Conservation (phyloP, 2,888 invertebrate genomes). For the Acrobeloides nanus region DNA sequence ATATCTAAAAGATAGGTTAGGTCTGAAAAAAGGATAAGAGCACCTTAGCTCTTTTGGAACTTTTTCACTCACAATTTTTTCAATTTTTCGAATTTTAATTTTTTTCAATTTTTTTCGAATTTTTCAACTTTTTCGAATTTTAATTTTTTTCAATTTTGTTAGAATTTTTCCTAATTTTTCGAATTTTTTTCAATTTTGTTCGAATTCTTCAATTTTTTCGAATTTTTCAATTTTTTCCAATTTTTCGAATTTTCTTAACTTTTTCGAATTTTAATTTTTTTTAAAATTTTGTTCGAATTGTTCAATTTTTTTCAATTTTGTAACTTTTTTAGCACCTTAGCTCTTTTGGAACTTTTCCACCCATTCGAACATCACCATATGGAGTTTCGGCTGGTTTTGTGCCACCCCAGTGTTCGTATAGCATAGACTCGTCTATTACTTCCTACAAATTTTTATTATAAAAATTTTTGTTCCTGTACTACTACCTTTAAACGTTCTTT, state of each 20-base stretch:
- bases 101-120: too few species aligned
- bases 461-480: too few species aligned
- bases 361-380: conserved; percentile 41
- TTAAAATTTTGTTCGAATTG: not conserved
- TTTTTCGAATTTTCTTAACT: too few species aligned
- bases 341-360: conserved; percentile 40
- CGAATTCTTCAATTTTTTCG: conserved; percentile 2
- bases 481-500: conserved; percentile 38
- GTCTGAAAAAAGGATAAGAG: too few species aligned
- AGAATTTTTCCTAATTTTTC: too few species aligned
- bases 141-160: too few species aligned
- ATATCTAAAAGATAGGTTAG: conserved; percentile 22
- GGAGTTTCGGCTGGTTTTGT: conserved; percentile 29
- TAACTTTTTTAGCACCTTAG: conserved; percentile 14
- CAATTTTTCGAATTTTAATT: too few species aligned
- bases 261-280: too few species aligned
- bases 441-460: conserved; percentile 27
- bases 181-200: conserved; percentile 8
- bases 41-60: conserved; percentile 24
- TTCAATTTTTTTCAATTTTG: not conserved
- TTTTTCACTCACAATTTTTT: too few species aligned
- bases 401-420: conserved; percentile 47
- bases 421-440: conserved; percentile 36
- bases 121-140: too few species aligned
- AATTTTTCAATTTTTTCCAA: conserved; percentile 2